Conservation (phyloP, 2,888 invertebrate species). For the Drosophila falleni region DNA sequence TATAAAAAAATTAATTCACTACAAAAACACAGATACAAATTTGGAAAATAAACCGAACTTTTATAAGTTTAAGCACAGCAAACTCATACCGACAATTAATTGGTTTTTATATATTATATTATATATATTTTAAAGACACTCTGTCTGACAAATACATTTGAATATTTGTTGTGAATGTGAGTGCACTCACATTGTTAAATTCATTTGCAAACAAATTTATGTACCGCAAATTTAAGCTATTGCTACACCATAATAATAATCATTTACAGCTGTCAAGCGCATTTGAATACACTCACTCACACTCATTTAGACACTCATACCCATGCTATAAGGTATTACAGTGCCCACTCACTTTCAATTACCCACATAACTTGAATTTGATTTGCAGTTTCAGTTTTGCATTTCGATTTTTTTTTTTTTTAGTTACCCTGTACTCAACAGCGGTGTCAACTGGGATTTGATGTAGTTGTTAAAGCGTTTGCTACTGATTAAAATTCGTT, state of each 20-base stretch:
- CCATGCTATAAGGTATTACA: slow-evolving; percentile 5
- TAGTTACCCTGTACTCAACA: slow-evolving; percentile 1
- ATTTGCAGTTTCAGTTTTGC: slow-evolving; percentile 45
- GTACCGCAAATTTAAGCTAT: neutral
- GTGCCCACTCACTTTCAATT: slow-evolving; percentile 52
- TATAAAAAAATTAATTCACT: too few species aligned
- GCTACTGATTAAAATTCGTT: neutral
- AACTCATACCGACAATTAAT: too few species aligned
- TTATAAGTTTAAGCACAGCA: neutral
- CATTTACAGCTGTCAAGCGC: slow-evolving; percentile 14
- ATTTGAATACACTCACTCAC: slow-evolving; percentile 31
- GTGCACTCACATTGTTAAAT: slow-evolving; percentile 1
- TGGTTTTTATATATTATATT: too few species aligned
- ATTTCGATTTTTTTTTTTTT: slow-evolving; percentile 2
- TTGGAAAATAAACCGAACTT: too few species aligned
- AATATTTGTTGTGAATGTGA: slow-evolving; percentile 9
- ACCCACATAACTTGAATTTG: slow-evolving; percentile 40
- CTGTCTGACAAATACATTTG: neutral
- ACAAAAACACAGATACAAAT: too few species aligned
- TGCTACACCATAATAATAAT: slow-evolving; percentile 10
- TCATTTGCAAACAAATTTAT: neutral
- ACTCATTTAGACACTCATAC: slow-evolving; percentile 14
- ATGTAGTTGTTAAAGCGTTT: neutral
- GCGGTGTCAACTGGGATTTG: neutral
- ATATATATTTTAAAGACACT: neutral